Evolutionary conservation across 1,140 invertebrate species (phyloP).

Genomic region (Heliconius melpomene): DNA sequence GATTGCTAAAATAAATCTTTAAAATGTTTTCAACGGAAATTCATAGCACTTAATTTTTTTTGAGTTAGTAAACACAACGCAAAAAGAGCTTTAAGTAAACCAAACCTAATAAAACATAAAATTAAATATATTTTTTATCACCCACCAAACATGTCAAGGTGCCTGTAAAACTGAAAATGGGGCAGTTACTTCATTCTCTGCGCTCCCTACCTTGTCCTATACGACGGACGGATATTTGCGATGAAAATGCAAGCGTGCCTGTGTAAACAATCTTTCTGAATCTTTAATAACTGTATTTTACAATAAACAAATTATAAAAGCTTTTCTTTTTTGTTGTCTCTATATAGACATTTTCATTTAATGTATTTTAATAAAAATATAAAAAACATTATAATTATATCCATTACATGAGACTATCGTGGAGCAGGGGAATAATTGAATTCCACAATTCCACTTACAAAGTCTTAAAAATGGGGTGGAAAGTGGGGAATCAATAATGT

Average conservation of each 20-base stretch:
- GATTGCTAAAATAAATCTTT: too few relatives aligned
- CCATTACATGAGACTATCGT: too few relatives aligned
- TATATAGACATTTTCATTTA: background rate
- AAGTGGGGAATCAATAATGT: too few relatives aligned
- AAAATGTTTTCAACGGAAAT: too few relatives aligned
- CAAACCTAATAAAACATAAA: background rate
- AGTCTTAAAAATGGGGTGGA: too few relatives aligned
- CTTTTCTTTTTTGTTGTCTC: background rate
- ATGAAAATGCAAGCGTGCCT: background rate
- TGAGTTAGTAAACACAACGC: background rate
- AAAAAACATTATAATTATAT: too few relatives aligned
- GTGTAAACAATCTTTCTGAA: background rate
- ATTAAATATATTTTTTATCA: conserved; percentile 3
- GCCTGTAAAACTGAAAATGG: background rate
- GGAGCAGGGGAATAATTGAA: too few relatives aligned
- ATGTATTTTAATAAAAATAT: too few relatives aligned
- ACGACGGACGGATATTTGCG: background rate
- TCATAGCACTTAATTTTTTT: background rate
- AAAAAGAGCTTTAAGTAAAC: background rate
- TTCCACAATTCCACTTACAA: too few relatives aligned
- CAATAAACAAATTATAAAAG: background rate
- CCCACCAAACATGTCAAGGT: conserved; percentile 12
- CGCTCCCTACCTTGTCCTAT: background rate
- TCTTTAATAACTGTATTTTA: background rate
- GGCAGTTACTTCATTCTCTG: background rate